Percentiles rank a stretch among this genome's conserved stretches.
These are phyloP conservation scores for Leucoraja ocellata DNA, from an alignment of 2,797 vertebrate species.

Conservation along the genomic window DNA sequence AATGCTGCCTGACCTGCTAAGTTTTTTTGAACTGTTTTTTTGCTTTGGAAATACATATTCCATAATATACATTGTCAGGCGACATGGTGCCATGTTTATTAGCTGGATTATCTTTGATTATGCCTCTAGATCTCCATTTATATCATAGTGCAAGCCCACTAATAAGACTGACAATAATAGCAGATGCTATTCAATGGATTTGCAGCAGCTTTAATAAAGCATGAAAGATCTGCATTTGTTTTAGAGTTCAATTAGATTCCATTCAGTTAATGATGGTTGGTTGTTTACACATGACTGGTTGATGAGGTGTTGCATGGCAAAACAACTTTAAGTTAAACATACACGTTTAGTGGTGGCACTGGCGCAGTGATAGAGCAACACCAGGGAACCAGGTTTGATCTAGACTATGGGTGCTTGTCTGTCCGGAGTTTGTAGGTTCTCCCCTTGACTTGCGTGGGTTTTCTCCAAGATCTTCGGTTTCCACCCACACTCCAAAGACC, in stretches of 20 bases:
- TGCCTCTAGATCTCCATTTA: constrained; percentile 53
- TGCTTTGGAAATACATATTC: background rate
- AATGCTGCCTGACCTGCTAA: too few species aligned
- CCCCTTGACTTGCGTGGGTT: too few species aligned
- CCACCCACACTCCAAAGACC: too few species aligned
- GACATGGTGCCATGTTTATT: constrained; percentile 43
- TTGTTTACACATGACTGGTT: constrained; percentile 53
- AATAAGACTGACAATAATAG: constrained; percentile 58
- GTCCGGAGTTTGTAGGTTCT: too few species aligned
- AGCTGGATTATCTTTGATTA: constrained; percentile 50
- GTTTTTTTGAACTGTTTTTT: background rate
- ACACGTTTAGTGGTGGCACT: too few species aligned
- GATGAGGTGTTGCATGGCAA: constrained; percentile 43
- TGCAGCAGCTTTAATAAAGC: constrained; percentile 60
- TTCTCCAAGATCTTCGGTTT: too few species aligned
- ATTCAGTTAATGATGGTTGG: constrained; percentile 54
- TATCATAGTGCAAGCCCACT: constrained; percentile 53
- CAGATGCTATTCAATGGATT: constrained; percentile 61
- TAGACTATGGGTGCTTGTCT: too few species aligned
- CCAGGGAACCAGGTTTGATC: too few species aligned
- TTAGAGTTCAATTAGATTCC: constrained; percentile 52
- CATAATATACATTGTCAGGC: too few species aligned
- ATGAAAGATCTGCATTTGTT: constrained; percentile 56
- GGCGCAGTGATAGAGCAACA: too few species aligned
- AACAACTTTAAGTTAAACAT: background rate